Evolutionary conservation across 2,888 invertebrate species (phyloP).

Genomic region (Platerodrilus igneus): DNA sequence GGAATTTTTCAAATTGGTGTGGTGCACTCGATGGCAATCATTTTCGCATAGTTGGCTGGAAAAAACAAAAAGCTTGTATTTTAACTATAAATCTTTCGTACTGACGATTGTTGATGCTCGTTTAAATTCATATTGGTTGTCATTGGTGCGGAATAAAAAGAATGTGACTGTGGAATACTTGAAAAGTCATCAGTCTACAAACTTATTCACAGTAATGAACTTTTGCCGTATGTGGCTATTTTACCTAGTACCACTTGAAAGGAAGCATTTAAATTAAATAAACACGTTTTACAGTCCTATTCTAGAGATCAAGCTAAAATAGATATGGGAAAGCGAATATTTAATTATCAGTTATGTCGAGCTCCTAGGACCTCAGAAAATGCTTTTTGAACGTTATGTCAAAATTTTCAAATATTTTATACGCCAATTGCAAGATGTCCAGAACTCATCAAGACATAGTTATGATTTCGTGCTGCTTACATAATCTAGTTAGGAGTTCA

Average conservation of each 20-base stretch:
- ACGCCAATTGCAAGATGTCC: too few relatives aligned
- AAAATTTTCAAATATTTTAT: too few relatives aligned
- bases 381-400: too few relatives aligned
- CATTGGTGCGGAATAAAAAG: slow-evolving; percentile 22
- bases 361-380: slow-evolving; percentile 21
- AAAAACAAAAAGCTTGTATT: slow-evolving; percentile 5
- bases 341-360: slow-evolving; percentile 22
- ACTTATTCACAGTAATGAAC: slow-evolving; percentile 4
- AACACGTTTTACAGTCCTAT: slow-evolving; percentile 21
- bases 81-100: not conserved
- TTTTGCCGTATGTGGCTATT: not conserved
- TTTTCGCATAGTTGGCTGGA: slow-evolving; percentile 1
- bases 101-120: too few relatives aligned
- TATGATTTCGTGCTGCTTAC: too few relatives aligned
- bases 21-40: slow-evolving; percentile 5
- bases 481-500: too few relatives aligned
- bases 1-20: slow-evolving; percentile 4
- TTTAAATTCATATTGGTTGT: slow-evolving; percentile 29
- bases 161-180: slow-evolving; percentile 21
- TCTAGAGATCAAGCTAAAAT: slow-evolving; percentile 10
- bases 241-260: slow-evolving; percentile 16
- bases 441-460: too few relatives aligned
- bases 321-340: slow-evolving; percentile 19
- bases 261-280: slow-evolving; percentile 21
- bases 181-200: slow-evolving; percentile 13